Conservation (phyloP, 2,113 vertebrate genomes). For the Forbesichthys papilliferus region DNA sequence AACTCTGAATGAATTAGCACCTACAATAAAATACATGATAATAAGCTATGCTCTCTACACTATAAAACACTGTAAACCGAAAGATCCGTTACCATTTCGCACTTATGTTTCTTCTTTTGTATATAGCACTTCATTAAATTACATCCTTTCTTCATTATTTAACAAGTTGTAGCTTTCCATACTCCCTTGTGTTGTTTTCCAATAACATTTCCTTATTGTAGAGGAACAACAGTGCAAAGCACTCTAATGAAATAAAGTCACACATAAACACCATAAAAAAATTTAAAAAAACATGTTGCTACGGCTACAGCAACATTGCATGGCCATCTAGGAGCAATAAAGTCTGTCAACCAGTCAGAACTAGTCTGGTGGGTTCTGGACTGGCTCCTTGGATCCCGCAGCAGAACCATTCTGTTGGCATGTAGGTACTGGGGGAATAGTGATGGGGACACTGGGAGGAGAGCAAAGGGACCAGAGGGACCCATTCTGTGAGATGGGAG, state of each 20-base stretch:
- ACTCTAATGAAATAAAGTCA: no score
- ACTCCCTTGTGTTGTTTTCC: no score
- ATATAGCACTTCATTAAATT: slow-evolving; percentile 15
- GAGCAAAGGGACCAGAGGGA: slow-evolving; percentile 14
- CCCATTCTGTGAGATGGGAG: slow-evolving; percentile 16
- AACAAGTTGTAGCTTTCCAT: slow-evolving; percentile 1
- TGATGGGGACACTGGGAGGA: background rate
- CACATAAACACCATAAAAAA: background rate
- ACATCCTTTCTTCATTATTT: slow-evolving; percentile 27
- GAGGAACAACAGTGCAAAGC: background rate
- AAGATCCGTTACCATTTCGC: background rate
- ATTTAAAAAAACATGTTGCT: slow-evolving; percentile 13
- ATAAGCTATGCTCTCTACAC: slow-evolving; percentile 19
- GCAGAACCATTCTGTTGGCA: background rate
- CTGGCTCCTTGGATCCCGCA: slow-evolving; percentile 29
- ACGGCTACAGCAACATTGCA: background rate
- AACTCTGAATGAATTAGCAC: slow-evolving; percentile 41
- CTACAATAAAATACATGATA: slow-evolving; percentile 38
- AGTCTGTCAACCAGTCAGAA: slow-evolving; percentile 15
- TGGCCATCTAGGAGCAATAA: slow-evolving; percentile 20
- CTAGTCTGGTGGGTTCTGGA: slow-evolving; percentile 28
- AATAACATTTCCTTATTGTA: background rate
- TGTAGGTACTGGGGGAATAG: slow-evolving; percentile 8
- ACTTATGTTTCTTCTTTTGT: background rate
- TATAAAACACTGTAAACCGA: background rate